phyloP scores from a whole-genome alignment of 2,888 invertebrate species.

The Alsophila aescularia region DNA sequence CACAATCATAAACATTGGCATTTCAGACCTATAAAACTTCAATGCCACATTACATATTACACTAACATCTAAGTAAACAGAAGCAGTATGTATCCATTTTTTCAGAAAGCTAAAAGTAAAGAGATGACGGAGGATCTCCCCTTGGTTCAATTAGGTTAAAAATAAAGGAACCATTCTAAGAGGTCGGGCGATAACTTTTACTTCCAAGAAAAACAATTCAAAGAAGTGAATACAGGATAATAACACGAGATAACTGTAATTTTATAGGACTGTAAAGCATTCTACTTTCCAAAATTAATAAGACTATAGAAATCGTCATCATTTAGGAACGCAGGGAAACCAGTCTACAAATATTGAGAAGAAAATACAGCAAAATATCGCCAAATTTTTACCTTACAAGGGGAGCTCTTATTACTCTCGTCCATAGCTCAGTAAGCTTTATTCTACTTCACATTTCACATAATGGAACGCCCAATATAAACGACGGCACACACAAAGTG shows the following conservation, averaged over 20 bases:
- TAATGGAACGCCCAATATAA: slow-evolving; percentile 66
- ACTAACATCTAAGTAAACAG: slow-evolving; percentile 5
- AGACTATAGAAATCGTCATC: slow-evolving; percentile 24
- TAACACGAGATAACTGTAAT: slow-evolving; percentile 11
- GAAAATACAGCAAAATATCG: slow-evolving; percentile 57
- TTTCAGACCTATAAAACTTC: background rate
- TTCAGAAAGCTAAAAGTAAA: slow-evolving; percentile 16
- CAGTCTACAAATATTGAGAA: slow-evolving; percentile 45
- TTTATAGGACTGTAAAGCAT: slow-evolving; percentile 23
- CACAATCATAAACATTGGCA: slow-evolving; percentile 10
- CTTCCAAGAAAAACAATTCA: slow-evolving; percentile 8
- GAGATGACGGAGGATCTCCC: slow-evolving; percentile 38
- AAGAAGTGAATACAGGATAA: slow-evolving; percentile 1
- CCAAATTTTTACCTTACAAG: slow-evolving; percentile 80
- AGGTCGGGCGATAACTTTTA: slow-evolving; percentile 26
- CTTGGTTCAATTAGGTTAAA: slow-evolving; percentile 32
- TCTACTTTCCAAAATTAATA: slow-evolving; percentile 16
- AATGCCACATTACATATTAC: background rate
- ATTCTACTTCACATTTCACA: slow-evolving; percentile 76
- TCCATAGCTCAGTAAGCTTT: slow-evolving; percentile 74
- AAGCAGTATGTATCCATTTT: slow-evolving; percentile 16
- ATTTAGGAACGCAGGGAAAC: slow-evolving; percentile 40
- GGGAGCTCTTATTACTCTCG: slow-evolving; percentile 77
- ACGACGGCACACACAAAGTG: slow-evolving; percentile 72
- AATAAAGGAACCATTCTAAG: slow-evolving; percentile 20